Conservation (phyloP, 2,797 vertebrate species). For the Pangasius krempfi region DNA sequence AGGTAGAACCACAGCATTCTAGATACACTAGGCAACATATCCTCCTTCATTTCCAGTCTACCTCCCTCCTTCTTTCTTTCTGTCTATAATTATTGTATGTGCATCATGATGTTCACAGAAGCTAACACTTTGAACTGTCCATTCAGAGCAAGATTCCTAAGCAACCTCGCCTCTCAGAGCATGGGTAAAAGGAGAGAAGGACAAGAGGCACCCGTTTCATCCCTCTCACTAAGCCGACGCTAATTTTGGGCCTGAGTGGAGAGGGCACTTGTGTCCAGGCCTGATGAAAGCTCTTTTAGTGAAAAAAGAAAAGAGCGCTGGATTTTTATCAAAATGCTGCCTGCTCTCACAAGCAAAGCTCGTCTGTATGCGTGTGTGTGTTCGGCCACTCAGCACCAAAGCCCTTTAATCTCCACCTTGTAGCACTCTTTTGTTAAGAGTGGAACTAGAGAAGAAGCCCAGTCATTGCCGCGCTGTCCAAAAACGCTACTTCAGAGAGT, state of each 20-base stretch:
- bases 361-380: conserved; percentile 26
- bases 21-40: not conserved
- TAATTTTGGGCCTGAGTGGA: conserved; percentile 73
- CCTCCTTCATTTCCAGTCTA: not conserved
- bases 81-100: not conserved
- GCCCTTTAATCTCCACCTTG: conserved; percentile 63
- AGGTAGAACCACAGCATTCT: not conserved
- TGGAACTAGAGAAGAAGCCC: conserved; percentile 49
- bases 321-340: conserved; percentile 62
- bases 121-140: conserved; percentile 3
- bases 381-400: conserved; percentile 56
- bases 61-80: not conserved
- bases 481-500: conserved; percentile 41
- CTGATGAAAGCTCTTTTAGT: conserved; percentile 79
- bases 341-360: conserved; percentile 44
- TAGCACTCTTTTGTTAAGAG: conserved; percentile 61
- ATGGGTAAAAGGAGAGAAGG: conserved; percentile 22
- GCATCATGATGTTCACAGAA: conserved; percentile 5
- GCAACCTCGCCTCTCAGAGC: conserved; percentile 27
- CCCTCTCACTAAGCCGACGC: conserved; percentile 59
- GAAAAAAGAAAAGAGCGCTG: conserved; percentile 67
- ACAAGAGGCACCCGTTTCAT: conserved; percentile 54
- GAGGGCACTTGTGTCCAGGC: conserved; percentile 73
- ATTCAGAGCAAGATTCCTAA: conserved; percentile 38
- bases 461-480: conserved; percentile 21